phyloP scores from a whole-genome alignment of 2,797 vertebrate genomes.

The Malurus splendens region DNA sequence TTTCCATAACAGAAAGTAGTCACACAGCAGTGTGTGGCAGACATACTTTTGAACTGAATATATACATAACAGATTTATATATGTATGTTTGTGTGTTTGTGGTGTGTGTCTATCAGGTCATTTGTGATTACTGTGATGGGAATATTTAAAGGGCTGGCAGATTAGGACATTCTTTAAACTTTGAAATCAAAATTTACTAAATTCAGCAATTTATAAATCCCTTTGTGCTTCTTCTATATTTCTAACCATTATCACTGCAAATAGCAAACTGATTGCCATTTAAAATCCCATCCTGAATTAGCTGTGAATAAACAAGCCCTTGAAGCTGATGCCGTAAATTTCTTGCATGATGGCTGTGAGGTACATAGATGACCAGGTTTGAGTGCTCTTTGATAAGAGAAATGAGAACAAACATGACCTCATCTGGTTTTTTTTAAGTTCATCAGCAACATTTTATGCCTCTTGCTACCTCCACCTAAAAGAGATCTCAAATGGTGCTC shows the following conservation, averaged over 20 bases:
- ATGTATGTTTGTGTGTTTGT: not conserved
- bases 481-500: not conserved
- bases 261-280: not conserved
- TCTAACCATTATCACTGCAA: not conserved
- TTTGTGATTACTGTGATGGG: not conserved
- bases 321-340: not conserved
- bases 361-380: not conserved
- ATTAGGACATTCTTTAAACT: not conserved
- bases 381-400: not conserved
- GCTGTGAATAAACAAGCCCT: not conserved
- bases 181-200: not conserved
- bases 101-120: not conserved
- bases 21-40: not conserved
- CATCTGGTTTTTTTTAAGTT: not conserved
- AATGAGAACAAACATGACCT: not conserved
- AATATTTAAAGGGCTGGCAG: not conserved
- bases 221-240: not conserved
- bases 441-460: not conserved
- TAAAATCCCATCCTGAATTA: not conserved
- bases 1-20: not conserved
- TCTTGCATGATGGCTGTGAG: no score
- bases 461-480: not conserved
- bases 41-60: not conserved
- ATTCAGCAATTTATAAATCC: not conserved
- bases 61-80: not conserved